Base-by-base conservation (phyloP, 2,113 vertebrate genomes). In the Aptenodytes patagonicus region DNA sequence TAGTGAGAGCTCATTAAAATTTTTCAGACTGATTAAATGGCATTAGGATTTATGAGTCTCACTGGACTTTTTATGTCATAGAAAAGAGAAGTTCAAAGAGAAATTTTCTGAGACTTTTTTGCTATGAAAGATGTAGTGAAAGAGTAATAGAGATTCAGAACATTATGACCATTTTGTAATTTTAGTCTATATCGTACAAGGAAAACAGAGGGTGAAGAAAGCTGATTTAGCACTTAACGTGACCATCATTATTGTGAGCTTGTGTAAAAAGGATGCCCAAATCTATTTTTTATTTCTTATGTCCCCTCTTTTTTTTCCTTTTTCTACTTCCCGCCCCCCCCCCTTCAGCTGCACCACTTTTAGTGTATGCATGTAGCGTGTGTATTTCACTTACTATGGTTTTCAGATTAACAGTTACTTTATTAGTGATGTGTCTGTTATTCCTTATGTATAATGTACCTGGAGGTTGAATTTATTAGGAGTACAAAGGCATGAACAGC, bases 1-100 rank as follows among this genome's bases (percentile, higher is more conserved):
- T 91, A 83, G 84, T 46, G 89, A 97, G 89, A 94, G 46, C 79
- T 95, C 93, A 96, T 93, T 96, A 93, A 91, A 95, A 14, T 87
- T 95, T 92, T 97, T 97, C 73, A 82, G 58, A 80, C 81, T 97
- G 91, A 91, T 96, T 95, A 95, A 96, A 85, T 94, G 71, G 46
- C 91, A 88, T 95, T 97, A 95, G 75, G 66, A 91, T 93, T 93
- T 97, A 94, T 90, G 75, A 93, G n/a, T 91, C 91, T 90, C 91
- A 17, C 54, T 91, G 71, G 94, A 75, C 46, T 73, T 95, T 83
- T 97, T 90, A 22, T 93, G 71, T 94, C 90, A 47, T 34, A 85
- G 87, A 68, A 79, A 3, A 14, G 44, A 87, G 65, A 89, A 89
- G 65, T 91, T 91, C 91, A 96, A 96, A 96, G 80, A 72, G 46